Evolutionary conservation across 2,797 vertebrate genomes (phyloP), one percentile per base, ranked within the genome.

Genomic region (Prunella strophiata): DNA sequence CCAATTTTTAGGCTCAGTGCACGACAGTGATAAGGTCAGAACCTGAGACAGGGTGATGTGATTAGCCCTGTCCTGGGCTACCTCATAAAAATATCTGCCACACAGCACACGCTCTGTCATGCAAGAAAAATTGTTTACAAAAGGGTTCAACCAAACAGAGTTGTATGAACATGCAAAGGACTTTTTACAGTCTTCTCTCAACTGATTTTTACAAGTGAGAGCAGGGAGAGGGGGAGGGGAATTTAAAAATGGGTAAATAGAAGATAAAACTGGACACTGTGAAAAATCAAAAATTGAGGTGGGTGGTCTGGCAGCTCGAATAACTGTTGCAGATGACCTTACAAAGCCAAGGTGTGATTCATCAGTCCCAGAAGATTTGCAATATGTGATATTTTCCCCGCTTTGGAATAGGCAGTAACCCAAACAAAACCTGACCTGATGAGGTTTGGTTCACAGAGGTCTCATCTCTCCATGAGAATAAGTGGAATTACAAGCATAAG

Each of bases 1-100:
- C 95, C 95, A 96, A 96, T 96, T 97, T 97, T 96, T 96, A 97
- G 98, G 97, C 98, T 98, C 97, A 98, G 92, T 96, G 98, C 97
- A 97, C 98, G 97, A 96, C 96, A 97, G 97, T 93, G 97, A 97
- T 97, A 97, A 97, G 98, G 97, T 98, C 98, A 98, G 94, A 97
- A 97, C 97, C 97, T 96, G 97, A 96, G 95, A 94, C 81, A 94
- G 48, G 40, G 88, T 94, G 94, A 96, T 96, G 94, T 85, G 94
- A 97, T 97, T 97, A 97, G 89, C 73, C 92, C 80, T 90, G 93
- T 96, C 95, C 91, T 67, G 82, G 77, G 72, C 63, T 94, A 95
- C 96, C 93, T 96, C 94, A 91, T 95, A 95, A 96, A 97, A 93
- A 94, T 87, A 57, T 96, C 93, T 96, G 85, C 93, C 89, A 88